Evolutionary conservation across 2,113 vertebrate species (phyloP).

Genomic region (Aspiorhynchus laticeps): DNA sequence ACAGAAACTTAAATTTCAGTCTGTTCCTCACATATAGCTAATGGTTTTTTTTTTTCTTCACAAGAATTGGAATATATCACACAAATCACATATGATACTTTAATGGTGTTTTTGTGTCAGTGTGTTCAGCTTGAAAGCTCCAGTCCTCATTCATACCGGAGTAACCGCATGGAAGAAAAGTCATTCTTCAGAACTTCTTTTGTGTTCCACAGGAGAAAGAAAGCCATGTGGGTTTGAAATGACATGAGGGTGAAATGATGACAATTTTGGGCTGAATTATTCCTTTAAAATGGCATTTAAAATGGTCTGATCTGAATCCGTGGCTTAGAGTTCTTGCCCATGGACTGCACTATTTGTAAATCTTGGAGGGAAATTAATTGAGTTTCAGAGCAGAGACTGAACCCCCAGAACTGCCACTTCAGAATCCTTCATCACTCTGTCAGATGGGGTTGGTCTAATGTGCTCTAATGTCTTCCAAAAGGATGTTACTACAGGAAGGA

Average conservation of each 20-base stretch:
- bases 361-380: background rate
- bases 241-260: background rate
- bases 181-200: background rate
- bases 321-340: background rate
- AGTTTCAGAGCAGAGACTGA: background rate
- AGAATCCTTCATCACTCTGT: constrained; percentile 41
- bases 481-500: constrained; percentile 75
- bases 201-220: background rate
- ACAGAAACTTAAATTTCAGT: background rate
- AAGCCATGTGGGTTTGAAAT: background rate
- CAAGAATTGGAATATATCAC: background rate
- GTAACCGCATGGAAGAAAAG: background rate
- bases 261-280: no score
- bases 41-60: background rate
- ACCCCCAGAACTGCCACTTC: constrained; percentile 33
- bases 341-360: constrained; percentile 6
- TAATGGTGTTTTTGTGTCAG: background rate
- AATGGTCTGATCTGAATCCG: background rate
- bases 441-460: constrained; percentile 33
- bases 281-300: background rate
- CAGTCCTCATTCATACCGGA: background rate
- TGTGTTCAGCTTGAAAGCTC: background rate
- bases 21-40: background rate
- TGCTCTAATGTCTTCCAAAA: constrained; percentile 62
- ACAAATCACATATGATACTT: background rate